A percentile compares a stretch with the other conserved stretches of the same genome.
phyloP scores from a whole-genome alignment of 2,797 vertebrate genomes.

The Adelosebastes latens region DNA sequence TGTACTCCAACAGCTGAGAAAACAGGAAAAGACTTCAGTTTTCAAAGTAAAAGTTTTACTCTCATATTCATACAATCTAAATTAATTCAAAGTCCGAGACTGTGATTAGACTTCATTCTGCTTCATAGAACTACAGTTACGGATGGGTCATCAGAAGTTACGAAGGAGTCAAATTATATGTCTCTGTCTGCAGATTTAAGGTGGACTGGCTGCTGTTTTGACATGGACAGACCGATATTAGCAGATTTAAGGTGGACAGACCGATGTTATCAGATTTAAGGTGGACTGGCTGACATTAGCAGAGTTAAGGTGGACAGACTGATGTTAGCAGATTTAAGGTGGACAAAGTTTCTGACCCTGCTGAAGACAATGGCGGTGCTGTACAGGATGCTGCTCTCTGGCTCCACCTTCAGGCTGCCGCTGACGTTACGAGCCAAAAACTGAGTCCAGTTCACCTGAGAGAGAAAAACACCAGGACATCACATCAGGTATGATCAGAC shows the following conservation, averaged over 20 bases:
- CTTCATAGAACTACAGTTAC: background rate
- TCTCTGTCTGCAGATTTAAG: background rate
- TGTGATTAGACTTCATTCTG: background rate
- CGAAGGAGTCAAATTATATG: background rate
- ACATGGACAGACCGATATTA: background rate
- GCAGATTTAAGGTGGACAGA: background rate
- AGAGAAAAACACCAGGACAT: background rate
- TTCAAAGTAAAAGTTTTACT: background rate
- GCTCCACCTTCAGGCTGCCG: constrained; percentile 84
- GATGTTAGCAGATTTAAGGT: background rate
- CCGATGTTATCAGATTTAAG: background rate
- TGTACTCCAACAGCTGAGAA: constrained; percentile 88
- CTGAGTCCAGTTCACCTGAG: constrained; percentile 83
- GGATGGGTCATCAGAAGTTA: background rate
- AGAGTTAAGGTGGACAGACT: background rate
- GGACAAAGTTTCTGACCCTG: constrained; percentile 76
- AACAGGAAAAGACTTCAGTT: background rate
- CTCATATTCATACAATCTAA: background rate
- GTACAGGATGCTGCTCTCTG: constrained; percentile 82
- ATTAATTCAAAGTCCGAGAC: no score
- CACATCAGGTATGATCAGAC: background rate
- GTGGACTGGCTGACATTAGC: background rate
- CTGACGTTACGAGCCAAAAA: constrained; percentile 71
- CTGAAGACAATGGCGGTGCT: constrained; percentile 85
- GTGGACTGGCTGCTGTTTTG: background rate